Conservation (phyloP, 2,113 vertebrate species). For the Polypterus bichir region DNA sequence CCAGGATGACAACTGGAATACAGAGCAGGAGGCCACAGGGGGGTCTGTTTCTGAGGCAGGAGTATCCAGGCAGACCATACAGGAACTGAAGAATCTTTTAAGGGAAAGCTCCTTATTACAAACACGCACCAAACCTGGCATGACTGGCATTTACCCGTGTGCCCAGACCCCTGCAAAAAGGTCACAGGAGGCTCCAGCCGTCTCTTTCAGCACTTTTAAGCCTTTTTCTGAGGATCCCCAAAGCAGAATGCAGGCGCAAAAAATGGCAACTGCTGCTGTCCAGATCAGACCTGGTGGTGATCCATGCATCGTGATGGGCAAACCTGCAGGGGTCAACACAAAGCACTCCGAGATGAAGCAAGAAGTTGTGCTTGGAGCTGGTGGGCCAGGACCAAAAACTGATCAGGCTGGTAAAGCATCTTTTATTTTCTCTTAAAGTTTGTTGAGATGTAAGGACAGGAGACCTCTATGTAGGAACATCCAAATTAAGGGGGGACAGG, state of each 20-base stretch:
- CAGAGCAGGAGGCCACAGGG: slow-evolving; percentile 9
- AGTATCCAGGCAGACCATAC: slow-evolving; percentile 47
- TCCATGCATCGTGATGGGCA: too few species aligned
- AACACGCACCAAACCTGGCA: slow-evolving; percentile 14
- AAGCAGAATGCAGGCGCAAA: slow-evolving; percentile 14
- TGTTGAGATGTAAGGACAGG: too few species aligned
- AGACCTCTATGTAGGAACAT: too few species aligned
- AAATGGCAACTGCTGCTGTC: too few species aligned
- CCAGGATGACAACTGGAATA: slow-evolving; percentile 7
- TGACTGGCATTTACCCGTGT: slow-evolving; percentile 26
- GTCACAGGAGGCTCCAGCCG: slow-evolving; percentile 28
- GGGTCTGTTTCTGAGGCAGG: slow-evolving; percentile 18
- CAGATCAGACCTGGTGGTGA: too few species aligned
- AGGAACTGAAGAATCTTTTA: slow-evolving; percentile 56
- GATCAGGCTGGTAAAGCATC: too few species aligned
- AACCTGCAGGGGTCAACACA: too few species aligned
- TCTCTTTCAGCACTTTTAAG: slow-evolving; percentile 45
- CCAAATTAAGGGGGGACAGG: too few species aligned
- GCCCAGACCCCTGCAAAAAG: slow-evolving; percentile 25
- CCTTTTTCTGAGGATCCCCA: slow-evolving; percentile 39
- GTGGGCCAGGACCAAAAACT: too few species aligned
- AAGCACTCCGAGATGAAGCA: too few species aligned
- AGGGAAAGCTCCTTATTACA: slow-evolving; percentile 37
- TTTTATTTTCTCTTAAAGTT: too few species aligned
- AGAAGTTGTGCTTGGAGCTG: too few species aligned